Evolutionary conservation across 2,797 vertebrate genomes (phyloP).

Genomic region (Choloepus didactylus): DNA sequence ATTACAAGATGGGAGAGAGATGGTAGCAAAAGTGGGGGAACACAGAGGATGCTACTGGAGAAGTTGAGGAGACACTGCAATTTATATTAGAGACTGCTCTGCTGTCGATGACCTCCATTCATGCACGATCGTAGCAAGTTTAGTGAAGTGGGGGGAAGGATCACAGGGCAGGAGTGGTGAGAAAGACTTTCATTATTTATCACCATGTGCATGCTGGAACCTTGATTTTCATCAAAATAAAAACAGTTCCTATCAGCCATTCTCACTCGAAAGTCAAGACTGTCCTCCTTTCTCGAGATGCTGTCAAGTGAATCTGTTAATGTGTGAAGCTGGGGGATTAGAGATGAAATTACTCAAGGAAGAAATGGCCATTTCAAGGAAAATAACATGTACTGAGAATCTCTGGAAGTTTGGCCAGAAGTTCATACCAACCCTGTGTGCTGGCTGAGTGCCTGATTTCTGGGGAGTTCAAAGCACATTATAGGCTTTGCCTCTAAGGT

Average conservation of each 20-base stretch:
- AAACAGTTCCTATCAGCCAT: constrained; percentile 39
- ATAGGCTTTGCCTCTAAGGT: not conserved
- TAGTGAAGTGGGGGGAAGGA: not conserved
- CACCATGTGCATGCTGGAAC: not conserved
- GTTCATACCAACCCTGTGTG: constrained; percentile 35
- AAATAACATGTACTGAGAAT: constrained; percentile 44
- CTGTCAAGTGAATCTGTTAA: not conserved
- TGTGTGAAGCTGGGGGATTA: not conserved
- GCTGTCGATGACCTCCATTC: not conserved
- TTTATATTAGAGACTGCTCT: not conserved
- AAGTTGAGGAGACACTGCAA: not conserved
- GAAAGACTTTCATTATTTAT: not conserved
- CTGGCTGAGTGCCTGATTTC: constrained; percentile 59
- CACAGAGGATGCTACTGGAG: not conserved
- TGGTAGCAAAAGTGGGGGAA: not conserved
- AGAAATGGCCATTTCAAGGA: constrained; percentile 40
- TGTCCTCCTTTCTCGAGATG: constrained; percentile 1
- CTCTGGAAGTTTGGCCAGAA: constrained; percentile 56
- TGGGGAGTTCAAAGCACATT: constrained; percentile 57
- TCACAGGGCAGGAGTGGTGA: not conserved
- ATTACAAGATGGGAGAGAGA: not conserved
- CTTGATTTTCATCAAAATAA: constrained; percentile 41
- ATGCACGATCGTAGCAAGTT: not conserved
- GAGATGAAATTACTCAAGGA: constrained; percentile 38
- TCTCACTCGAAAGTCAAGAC: constrained; percentile 48